Evolutionary conservation across 2,113 vertebrate species (phyloP).

Genomic region (Picathartes gymnocephalus): DNA sequence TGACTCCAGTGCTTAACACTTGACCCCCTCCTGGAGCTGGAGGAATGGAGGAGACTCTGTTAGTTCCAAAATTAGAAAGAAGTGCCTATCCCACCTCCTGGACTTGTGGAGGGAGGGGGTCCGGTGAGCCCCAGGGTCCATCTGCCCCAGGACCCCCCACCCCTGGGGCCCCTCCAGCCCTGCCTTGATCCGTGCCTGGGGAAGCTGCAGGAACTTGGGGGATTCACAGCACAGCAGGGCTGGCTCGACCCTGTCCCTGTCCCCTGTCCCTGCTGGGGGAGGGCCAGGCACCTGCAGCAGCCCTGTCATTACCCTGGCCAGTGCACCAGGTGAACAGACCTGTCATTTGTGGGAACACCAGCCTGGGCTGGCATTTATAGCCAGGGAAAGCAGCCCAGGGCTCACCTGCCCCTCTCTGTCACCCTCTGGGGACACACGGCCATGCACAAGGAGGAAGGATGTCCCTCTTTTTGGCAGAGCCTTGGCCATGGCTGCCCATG

Average conservation of each 20-base stretch:
- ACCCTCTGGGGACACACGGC: not conserved
- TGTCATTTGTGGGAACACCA: not conserved
- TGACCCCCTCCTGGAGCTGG: not conserved
- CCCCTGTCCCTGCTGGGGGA: not conserved
- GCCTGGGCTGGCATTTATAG: not conserved
- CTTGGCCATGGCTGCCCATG: not conserved
- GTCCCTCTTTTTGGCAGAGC: not conserved
- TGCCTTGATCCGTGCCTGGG: not conserved
- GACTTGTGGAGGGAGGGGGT: not conserved
- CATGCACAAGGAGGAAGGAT: not conserved
- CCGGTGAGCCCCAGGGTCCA: not conserved
- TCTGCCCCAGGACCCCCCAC: not conserved
- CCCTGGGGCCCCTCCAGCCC: not conserved
- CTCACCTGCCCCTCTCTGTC: rapidly evolving
- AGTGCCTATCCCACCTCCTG: not conserved
- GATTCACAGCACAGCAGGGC: not conserved
- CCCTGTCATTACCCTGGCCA: not conserved
- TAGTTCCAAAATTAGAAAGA: not conserved
- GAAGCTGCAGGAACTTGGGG: not conserved
- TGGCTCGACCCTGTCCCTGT: not conserved
- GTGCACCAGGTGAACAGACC: not conserved
- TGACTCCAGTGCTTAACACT: rapidly evolving
- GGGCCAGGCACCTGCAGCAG: not conserved
- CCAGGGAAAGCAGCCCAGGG: not conserved
- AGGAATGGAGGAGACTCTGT: not conserved